Percentiles rank a stretch among this genome's conserved stretches.
Conservation (phyloP, 2,113 vertebrate species). For the Leptobrachium ailaonicum region DNA sequence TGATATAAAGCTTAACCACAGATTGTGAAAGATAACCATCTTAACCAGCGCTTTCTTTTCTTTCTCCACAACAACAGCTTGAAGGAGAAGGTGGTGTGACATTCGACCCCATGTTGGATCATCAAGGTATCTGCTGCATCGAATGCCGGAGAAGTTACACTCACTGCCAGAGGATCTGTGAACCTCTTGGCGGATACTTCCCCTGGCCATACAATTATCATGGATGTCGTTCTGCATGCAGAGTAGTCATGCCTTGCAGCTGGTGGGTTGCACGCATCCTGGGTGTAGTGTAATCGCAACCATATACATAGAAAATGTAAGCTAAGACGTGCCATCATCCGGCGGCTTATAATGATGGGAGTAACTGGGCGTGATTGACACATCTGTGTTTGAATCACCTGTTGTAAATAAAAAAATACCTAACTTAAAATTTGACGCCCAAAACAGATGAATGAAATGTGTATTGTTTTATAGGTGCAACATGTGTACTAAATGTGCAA, state of each 20-base stretch:
- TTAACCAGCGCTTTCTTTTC: neutral
- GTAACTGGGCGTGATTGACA: conserved; percentile 36
- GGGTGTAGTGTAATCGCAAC: conserved; percentile 74
- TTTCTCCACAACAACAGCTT: conserved; percentile 65
- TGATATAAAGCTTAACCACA: too few species aligned
- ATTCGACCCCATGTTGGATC: conserved; percentile 92
- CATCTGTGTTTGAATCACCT: conserved; percentile 28
- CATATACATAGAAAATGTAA: neutral
- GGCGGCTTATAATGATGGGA: conserved; percentile 21
- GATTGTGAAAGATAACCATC: too few species aligned
- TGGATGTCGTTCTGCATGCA: conserved; percentile 85
- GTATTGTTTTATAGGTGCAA: conserved; percentile 1
- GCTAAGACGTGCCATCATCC: conserved; percentile 33
- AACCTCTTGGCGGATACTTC: conserved; percentile 81
- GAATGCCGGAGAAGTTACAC: conserved; percentile 88
- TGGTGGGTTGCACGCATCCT: conserved; percentile 95
- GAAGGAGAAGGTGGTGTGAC: conserved; percentile 78
- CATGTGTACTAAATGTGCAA: conserved; percentile 1
- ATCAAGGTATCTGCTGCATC: conserved; percentile 86
- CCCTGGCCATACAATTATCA: conserved; percentile 88
- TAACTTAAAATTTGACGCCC: conserved; percentile 34
- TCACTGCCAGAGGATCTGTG: conserved; percentile 88
- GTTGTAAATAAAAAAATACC: conserved; percentile 57
- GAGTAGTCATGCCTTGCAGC: conserved; percentile 90
- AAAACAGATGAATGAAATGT: conserved; percentile 17